Evolutionary conservation across 2,797 vertebrate species (phyloP).

Genomic region (Lacerta bilineata): DNA sequence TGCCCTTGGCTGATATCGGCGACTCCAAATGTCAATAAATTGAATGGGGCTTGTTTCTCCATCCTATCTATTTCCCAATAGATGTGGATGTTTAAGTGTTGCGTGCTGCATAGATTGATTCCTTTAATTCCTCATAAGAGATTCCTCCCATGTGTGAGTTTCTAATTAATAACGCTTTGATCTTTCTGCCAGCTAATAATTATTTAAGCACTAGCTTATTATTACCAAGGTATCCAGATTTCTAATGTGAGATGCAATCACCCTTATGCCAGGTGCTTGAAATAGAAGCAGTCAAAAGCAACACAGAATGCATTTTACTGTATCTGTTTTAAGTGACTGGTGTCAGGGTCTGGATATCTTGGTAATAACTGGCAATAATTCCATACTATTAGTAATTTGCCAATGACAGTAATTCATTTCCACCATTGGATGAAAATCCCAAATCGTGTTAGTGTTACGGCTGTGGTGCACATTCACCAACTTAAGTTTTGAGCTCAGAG

Average conservation of each 20-base stretch:
- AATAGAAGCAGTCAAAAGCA: background rate
- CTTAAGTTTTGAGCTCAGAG: background rate
- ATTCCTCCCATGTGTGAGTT: conserved; percentile 19
- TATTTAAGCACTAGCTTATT: background rate
- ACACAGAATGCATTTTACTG: background rate
- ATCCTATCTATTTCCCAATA: background rate
- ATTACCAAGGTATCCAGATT: background rate
- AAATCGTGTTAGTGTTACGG: no score
- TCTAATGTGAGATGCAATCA: background rate
- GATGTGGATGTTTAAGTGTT: background rate
- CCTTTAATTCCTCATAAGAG: conserved; percentile 10
- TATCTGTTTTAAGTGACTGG: background rate
- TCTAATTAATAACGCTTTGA: conserved; percentile 17
- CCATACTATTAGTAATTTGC: background rate
- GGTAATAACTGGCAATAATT: background rate
- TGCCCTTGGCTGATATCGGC: background rate
- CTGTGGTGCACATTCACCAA: background rate
- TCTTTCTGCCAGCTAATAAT: conserved; percentile 20
- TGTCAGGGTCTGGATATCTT: background rate
- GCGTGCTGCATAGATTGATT: background rate
- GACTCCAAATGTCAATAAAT: background rate
- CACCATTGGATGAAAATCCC: background rate
- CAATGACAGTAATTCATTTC: background rate
- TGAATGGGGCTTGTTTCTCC: background rate
- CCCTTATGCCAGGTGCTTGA: background rate